Base-by-base conservation (phyloP, 2,113 vertebrate genomes). In the Pogonocichla stellata region DNA sequence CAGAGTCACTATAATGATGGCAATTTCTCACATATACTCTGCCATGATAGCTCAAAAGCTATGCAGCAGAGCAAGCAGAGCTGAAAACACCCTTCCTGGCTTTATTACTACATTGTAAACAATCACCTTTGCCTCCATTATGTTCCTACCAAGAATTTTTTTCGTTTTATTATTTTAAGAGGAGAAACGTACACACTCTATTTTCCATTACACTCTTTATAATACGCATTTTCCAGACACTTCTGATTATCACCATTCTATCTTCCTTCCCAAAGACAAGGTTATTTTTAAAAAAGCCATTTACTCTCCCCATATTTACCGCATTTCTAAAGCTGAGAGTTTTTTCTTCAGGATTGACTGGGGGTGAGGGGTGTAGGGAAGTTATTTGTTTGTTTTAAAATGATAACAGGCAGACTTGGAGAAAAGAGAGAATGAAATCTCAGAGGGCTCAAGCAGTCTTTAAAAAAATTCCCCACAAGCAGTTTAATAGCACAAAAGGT, bases 311-410 rank as follows among this genome's bases (percentile, higher is more conserved):
- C 40, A 17, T 66, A 28, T 64, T 92, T 67, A 67, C 19, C 4
- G 4, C 10, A 72, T 82, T 92, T 83, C 83, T 66, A 77, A 88
- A 90, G 60, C 36, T 53, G n/a, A 64, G 45, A 67, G 31, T n/a
- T 73, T 86, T 61, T 80, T 74, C 64, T 84, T 93, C 67, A 57
- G 64, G 50, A 93, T 1, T 92, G 75, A 66, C 34, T 34, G 20
- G 17, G 50, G 5, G 1, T 12, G 12, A 69, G 20, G 2, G 0
- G 6, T 8, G 19, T 33, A 85, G 57, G 53, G 36, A 88, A 91
- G 43, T 47, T 90, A 20, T 16, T 93, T 84, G 60, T 87, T 81
- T 88, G 28, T 72, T 95, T 86, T 85, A 58, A 89, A 94, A 85
- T 58, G 26, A 77, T 90, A 96, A 83, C 25, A 83, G 61, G 33